Evolutionary conservation across 2,797 vertebrate species (phyloP).

Genomic region (Phoxinus dragarum): DNA sequence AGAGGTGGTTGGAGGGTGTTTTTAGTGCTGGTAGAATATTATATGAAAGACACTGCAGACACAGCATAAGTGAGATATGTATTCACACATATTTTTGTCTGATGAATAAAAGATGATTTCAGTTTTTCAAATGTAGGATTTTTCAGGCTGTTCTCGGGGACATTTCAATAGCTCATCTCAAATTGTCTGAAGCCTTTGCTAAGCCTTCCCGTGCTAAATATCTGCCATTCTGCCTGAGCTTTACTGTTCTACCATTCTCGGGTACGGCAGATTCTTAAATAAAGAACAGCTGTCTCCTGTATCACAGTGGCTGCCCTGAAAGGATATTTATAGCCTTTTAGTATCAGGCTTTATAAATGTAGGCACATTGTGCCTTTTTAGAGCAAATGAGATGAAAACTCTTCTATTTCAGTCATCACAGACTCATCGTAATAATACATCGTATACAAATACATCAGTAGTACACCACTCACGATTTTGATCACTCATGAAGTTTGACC

Average conservation of each 20-base stretch:
- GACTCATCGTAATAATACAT: neutral
- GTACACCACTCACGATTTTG: neutral
- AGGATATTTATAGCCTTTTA: slow-evolving; percentile 29
- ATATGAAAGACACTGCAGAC: neutral
- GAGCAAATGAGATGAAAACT: slow-evolving; percentile 11
- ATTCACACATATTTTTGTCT: neutral
- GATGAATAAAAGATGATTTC: slow-evolving; percentile 10
- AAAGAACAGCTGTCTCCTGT: slow-evolving; percentile 36
- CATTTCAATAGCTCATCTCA: slow-evolving; percentile 12
- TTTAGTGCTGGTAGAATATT: neutral
- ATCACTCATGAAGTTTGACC: neutral
- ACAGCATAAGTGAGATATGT: neutral
- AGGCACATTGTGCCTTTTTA: slow-evolving; percentile 1
- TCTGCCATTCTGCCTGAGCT: slow-evolving; percentile 28
- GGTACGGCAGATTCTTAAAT: slow-evolving; percentile 12
- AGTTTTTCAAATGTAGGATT: slow-evolving; percentile 8
- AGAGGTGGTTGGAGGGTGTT: slow-evolving; percentile 4
- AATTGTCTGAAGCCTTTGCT: slow-evolving; percentile 9
- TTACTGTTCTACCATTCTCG: neutral
- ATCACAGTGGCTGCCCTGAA: slow-evolving; percentile 11
- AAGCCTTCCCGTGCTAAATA: slow-evolving; percentile 33
- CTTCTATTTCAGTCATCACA: neutral
- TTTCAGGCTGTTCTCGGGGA: neutral
- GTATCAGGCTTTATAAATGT: slow-evolving; percentile 16
- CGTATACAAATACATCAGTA: neutral